A percentile compares a stretch with the other conserved stretches of the same genome.
Conservation (phyloP, 2,797 vertebrate species). For the Heliangelus exortis region DNA sequence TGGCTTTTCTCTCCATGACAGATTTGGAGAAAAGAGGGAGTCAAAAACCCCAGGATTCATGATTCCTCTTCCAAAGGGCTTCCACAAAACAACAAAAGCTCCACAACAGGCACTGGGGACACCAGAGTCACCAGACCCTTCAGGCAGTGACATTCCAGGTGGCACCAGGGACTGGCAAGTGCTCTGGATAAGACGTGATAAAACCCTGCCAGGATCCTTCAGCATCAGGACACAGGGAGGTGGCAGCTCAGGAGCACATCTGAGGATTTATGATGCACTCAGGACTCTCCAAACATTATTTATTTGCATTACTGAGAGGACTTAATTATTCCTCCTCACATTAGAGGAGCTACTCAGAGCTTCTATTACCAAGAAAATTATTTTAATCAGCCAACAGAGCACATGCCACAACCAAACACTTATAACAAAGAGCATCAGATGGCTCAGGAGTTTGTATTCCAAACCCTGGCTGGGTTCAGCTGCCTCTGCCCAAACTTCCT, state of each 20-base stretch:
- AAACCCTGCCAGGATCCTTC: background rate
- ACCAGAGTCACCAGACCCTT: background rate
- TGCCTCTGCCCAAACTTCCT: background rate
- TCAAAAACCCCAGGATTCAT: background rate
- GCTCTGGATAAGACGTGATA: background rate
- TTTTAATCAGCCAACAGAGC: slow-evolving; percentile 29
- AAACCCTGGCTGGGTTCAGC: rapidly evolving
- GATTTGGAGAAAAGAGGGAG: background rate
- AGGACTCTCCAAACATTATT: slow-evolving; percentile 32
- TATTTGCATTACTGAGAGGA: slow-evolving; percentile 37
- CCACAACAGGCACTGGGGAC: background rate
- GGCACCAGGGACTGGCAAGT: background rate
- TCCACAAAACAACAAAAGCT: background rate
- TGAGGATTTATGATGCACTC: slow-evolving; percentile 9
- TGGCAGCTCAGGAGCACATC: background rate
- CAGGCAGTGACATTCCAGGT: background rate
- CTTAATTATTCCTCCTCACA: slow-evolving; percentile 57
- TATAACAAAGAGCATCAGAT: background rate
- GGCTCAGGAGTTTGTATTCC: background rate
- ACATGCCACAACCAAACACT: background rate
- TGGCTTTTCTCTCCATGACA: rapidly evolving
- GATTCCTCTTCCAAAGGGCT: background rate
- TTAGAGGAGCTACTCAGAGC: background rate
- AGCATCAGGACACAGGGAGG: background rate
- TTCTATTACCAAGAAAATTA: background rate